Conservation (phyloP, 2,888 invertebrate species). For the Globia sparganii region DNA sequence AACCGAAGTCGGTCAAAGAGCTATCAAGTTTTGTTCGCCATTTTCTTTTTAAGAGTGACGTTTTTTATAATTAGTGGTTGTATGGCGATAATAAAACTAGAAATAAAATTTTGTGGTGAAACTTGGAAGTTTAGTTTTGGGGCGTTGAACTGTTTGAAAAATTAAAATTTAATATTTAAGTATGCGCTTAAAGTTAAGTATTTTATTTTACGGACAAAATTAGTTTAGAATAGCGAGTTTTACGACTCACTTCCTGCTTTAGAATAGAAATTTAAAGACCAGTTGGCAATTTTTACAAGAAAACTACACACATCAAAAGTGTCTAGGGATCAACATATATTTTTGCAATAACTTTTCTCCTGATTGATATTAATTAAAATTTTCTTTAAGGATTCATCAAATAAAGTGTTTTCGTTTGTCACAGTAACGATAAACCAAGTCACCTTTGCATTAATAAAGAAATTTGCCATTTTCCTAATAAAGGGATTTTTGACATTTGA, state of each 20-base stretch:
- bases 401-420: no score
- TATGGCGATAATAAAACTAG: constrained; percentile 6
- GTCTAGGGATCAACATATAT: no score
- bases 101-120: constrained; percentile 16
- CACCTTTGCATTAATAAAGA: no score
- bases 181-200: not conserved
- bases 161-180: not conserved
- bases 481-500: no score
- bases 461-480: no score
- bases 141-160: not conserved
- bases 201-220: not conserved
- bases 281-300: not conserved
- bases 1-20: constrained; percentile 53
- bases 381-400: no score
- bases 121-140: not conserved
- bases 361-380: no score
- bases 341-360: no score
- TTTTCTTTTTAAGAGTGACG: constrained; percentile 40
- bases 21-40: constrained; percentile 41
- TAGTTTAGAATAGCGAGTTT: not conserved
- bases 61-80: constrained; percentile 48
- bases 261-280: not conserved
- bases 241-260: not conserved
- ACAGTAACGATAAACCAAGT: no score
- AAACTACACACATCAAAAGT: no score